Evolutionary conservation across 2,797 vertebrate genomes (phyloP).

Genomic region (Gallinago stenura): DNA sequence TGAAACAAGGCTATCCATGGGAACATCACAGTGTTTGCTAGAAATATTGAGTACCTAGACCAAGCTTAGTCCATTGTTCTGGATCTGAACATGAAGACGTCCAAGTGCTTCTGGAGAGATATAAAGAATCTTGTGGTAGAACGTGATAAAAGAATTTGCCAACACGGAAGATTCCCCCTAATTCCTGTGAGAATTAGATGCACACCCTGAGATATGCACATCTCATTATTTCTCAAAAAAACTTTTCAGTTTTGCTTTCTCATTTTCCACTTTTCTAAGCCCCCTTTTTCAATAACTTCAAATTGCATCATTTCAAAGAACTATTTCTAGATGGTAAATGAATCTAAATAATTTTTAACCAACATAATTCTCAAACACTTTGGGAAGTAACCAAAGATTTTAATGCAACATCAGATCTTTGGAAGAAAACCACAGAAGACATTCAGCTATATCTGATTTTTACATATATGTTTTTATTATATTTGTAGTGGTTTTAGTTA

Average conservation of each 20-base stretch:
- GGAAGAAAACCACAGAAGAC: not conserved
- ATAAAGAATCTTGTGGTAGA: not conserved
- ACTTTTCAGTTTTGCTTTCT: not conserved
- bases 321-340: not conserved
- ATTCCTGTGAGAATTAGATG: not conserved
- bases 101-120: not conserved
- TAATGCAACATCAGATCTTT: not conserved
- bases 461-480: not conserved
- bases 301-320: not conserved
- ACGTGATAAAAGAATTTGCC: not conserved
- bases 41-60: not conserved
- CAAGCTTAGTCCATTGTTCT: not conserved
- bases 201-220: not conserved
- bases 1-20: not conserved
- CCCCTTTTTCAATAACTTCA: not conserved
- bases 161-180: not conserved
- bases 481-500: not conserved
- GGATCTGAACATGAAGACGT: not conserved
- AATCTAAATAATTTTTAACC: not conserved
- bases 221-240: not conserved
- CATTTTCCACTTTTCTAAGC: not conserved
- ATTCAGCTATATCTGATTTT: not conserved
- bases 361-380: not conserved
- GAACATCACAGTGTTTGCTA: not conserved
- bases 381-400: not conserved